Evolutionary conservation across 2,888 invertebrate genomes (phyloP).

Genomic region (Metopia argyrocephala): DNA sequence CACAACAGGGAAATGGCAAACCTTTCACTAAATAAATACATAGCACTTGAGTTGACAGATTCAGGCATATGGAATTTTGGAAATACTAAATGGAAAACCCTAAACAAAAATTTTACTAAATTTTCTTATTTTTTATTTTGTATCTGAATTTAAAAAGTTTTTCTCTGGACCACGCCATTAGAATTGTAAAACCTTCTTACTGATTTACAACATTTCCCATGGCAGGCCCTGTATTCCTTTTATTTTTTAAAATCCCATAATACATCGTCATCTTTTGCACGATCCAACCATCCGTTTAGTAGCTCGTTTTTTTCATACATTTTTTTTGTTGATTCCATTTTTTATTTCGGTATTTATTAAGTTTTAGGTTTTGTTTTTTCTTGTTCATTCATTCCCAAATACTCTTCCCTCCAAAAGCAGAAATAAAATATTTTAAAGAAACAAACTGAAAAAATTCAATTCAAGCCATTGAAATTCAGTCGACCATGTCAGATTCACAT

Average conservation of each 20-base stretch:
- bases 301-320: constrained; percentile 53
- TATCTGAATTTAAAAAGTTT: too few species aligned
- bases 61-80: too few species aligned
- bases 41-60: too few species aligned
- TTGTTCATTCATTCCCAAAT: constrained; percentile 31
- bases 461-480: constrained; percentile 67
- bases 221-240: too few species aligned
- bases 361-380: constrained; percentile 42
- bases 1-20: too few species aligned
- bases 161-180: too few species aligned
- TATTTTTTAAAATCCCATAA: constrained; percentile 45
- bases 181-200: too few species aligned
- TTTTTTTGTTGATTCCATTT: constrained; percentile 57
- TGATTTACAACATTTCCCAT: too few species aligned
- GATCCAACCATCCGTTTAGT: constrained; percentile 52
- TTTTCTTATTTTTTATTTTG: too few species aligned
- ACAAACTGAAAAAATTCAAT: not conserved
- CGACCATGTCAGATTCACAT: constrained; percentile 65
- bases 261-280: constrained; percentile 36
- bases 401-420: constrained; percentile 54
- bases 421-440: not conserved
- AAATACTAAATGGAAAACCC: too few species aligned
- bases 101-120: too few species aligned
- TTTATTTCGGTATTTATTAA: constrained; percentile 39
- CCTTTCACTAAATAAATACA: too few species aligned